Evolutionary conservation across 2,113 vertebrate species (phyloP), one percentile per base, ranked within the genome.

Genomic region (Leptobrachium ailaonicum): DNA sequence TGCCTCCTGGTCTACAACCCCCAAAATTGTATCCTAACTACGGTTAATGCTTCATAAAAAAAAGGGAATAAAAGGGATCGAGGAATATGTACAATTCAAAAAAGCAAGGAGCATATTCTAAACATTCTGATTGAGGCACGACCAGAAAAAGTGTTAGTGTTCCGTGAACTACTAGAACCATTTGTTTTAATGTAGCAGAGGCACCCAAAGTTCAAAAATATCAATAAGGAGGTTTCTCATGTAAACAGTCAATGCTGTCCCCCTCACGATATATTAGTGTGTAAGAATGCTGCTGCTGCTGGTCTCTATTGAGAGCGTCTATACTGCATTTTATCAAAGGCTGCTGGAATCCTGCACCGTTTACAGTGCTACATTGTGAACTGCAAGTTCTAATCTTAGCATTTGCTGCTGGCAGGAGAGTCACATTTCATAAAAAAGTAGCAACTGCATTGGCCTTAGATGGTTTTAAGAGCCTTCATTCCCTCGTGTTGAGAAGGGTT

Each of bases 401-500:
- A 76, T 56, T 56, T 75, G 79, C 72, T 81, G 79, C 66, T 47
- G 66, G 42, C 56, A 68, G n/a, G 67, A 44, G 66, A 41, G 66
- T 71, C 79, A 81, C 54, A 58, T 56, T 53, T 76, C 32, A 75
- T 13, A 47, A 75, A 47, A 75, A 53, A 85, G 88, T 84, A 84
- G 82, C 82, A 80, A 85, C 82, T 91, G 88, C 80, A 71, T 72
- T 71, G 67, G 6, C 66, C 77, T 66, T 10, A 7, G 77, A 82
- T 83, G 84, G 1, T 54, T 68, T 76, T 42, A 64, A 0, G 41
- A 73, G 50, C 45, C 4, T 58, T 75, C 87, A 89, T 89, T 89
- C 87, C 88, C 90, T 90, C 86, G 94, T 95, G 94, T 94, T 93
- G 93, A 92, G 20, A 32, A 32, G 88, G 91, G 93, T 97, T 98